phyloP scores from a whole-genome alignment of 2,888 invertebrate species.

The Bugula neritina region DNA sequence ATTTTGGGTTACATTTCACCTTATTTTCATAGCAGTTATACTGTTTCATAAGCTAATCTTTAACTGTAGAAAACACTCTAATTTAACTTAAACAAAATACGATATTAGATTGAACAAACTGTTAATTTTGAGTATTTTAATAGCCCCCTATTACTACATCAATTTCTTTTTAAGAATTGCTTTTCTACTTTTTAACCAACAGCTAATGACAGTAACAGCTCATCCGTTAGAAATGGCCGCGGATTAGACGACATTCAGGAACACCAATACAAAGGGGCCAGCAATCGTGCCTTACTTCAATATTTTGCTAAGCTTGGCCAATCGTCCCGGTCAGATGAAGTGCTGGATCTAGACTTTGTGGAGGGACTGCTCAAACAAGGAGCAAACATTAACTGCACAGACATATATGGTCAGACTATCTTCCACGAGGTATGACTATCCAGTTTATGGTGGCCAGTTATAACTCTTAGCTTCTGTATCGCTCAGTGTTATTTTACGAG shows the following conservation, averaged over 20 bases:
- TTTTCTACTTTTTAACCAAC: no score
- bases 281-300: slow-evolving; percentile 43
- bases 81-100: no score
- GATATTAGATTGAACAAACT: no score
- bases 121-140: no score
- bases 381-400: slow-evolving; percentile 45
- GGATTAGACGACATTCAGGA: slow-evolving; percentile 17
- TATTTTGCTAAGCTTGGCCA: slow-evolving; percentile 46
- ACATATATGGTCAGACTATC: slow-evolving; percentile 48
- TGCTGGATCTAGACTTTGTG: slow-evolving; percentile 46
- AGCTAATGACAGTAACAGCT: not conserved
- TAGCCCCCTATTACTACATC: no score
- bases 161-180: no score
- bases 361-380: slow-evolving; percentile 40
- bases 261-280: not conserved
- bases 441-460: not conserved
- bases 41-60: no score
- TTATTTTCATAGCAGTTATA: no score
- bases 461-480: no score
- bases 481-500: no score
- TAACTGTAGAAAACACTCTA: no score
- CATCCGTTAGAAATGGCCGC: not conserved
- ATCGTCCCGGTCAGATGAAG: slow-evolving; percentile 35
- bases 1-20: no score
- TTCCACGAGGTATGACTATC: slow-evolving; percentile 45